Evolutionary conservation across 1,140 invertebrate species (phyloP).

Genomic region (Caenorhabditis inopinata): DNA sequence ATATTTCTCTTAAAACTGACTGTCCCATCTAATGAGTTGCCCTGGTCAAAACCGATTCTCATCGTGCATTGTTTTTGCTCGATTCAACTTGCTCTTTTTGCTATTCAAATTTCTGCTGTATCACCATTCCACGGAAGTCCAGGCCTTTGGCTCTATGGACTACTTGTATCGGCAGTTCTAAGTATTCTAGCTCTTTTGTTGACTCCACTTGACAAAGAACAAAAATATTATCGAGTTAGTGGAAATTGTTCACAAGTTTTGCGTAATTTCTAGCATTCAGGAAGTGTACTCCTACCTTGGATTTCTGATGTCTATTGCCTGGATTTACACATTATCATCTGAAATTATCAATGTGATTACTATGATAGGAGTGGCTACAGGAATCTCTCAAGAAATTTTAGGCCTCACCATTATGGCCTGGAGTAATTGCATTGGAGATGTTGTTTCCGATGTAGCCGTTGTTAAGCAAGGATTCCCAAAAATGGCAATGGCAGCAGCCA

Average conservation of each 20-base stretch:
- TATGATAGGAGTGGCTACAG: conserved; percentile 63
- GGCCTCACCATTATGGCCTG: conserved; percentile 76
- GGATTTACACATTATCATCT: conserved; percentile 74
- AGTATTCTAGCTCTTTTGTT: conserved; percentile 50
- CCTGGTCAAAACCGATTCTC: conserved; percentile 73
- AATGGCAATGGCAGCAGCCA: conserved; percentile 76
- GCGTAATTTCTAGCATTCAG: conserved; percentile 37
- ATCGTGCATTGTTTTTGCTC: conserved; percentile 70
- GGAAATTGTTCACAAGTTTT: neutral
- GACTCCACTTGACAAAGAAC: conserved; percentile 50
- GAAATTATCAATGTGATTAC: conserved; percentile 74
- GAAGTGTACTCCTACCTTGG: conserved; percentile 70
- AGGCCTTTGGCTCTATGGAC: conserved; percentile 48
- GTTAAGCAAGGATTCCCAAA: conserved; percentile 73
- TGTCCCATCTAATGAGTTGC: conserved; percentile 72
- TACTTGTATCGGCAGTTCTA: conserved; percentile 52
- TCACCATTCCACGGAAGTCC: conserved; percentile 38
- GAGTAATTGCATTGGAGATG: conserved; percentile 76
- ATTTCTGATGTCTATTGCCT: conserved; percentile 72
- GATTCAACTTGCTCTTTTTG: conserved; percentile 68
- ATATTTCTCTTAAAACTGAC: conserved; percentile 71
- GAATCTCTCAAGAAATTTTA: conserved; percentile 69
- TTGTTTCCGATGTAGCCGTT: conserved; percentile 73
- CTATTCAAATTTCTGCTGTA: conserved; percentile 33
- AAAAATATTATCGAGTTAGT: conserved; percentile 56